These are phyloP conservation scores for Rhombomys opimus DNA, from an alignment of 2,113 vertebrate species.

Conservation along the genomic window DNA sequence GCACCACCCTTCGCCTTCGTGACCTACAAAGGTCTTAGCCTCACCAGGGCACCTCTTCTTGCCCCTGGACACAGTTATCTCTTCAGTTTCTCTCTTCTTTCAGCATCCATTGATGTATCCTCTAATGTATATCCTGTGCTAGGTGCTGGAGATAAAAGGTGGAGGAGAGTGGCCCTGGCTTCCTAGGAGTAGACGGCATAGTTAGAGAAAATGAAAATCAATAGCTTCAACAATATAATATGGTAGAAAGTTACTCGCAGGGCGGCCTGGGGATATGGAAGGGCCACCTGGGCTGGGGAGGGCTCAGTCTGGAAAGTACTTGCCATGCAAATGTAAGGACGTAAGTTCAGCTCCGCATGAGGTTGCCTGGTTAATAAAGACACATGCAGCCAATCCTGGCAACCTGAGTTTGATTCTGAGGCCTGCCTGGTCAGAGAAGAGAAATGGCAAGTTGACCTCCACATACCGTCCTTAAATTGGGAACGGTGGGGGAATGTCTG, in stretches of 20 bases:
- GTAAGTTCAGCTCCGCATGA: background rate
- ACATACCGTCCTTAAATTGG: too few species aligned
- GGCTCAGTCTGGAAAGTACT: background rate
- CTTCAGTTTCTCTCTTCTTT: background rate
- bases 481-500: too few species aligned
- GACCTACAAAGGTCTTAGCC: background rate
- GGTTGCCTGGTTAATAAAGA: background rate
- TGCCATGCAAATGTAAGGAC: too few species aligned
- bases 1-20: background rate
- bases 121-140: background rate
- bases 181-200: background rate
- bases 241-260: background rate
- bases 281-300: background rate
- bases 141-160: background rate
- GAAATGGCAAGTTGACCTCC: background rate
- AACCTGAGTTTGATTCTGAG: background rate
- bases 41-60: background rate
- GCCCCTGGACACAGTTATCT: background rate
- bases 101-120: background rate
- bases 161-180: background rate
- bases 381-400: background rate
- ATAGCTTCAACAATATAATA: background rate
- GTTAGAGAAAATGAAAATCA: constrained; percentile 12
- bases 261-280: background rate
- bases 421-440: background rate